These are phyloP conservation scores for Bufo bufo DNA, from an alignment of 2,113 vertebrate genomes.

Conservation along the genomic window DNA sequence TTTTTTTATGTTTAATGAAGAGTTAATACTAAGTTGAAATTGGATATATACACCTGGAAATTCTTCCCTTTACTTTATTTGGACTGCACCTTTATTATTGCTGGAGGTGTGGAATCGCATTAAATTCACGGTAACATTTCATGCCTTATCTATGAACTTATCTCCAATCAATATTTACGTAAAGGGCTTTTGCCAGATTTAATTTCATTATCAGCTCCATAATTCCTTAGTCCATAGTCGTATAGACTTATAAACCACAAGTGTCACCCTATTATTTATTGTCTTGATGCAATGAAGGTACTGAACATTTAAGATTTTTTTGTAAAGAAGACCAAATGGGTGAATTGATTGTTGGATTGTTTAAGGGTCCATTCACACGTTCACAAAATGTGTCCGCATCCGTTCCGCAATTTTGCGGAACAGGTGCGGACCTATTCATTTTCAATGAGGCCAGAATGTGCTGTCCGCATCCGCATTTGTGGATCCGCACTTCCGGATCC, in stretches of 20 bases:
- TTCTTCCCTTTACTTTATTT: constrained; percentile 27
- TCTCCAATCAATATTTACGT: constrained; percentile 48
- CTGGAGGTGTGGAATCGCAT: not conserved
- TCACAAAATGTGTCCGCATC: too few species aligned
- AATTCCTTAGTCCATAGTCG: not conserved
- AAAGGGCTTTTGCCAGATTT: constrained; percentile 53
- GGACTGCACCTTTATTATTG: constrained; percentile 51
- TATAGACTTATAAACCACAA: not conserved
- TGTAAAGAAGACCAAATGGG: too few species aligned
- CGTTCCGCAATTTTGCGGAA: too few species aligned
- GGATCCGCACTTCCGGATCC: too few species aligned
- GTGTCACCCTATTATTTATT: not conserved
- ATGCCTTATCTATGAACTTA: constrained; percentile 51
- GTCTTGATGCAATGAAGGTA: not conserved
- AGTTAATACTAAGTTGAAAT: constrained; percentile 6
- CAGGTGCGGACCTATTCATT: too few species aligned
- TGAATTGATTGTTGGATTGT: too few species aligned
- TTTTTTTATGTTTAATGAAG: too few species aligned
- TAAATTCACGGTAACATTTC: constrained; percentile 29
- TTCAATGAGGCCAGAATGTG: too few species aligned
- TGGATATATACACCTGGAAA: not conserved
- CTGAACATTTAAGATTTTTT: too few species aligned
- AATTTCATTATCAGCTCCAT: constrained; percentile 15
- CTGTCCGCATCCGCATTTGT: too few species aligned
- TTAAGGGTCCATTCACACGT: too few species aligned